Conservation (phyloP, 2,113 vertebrate species). For the Esox niger region DNA sequence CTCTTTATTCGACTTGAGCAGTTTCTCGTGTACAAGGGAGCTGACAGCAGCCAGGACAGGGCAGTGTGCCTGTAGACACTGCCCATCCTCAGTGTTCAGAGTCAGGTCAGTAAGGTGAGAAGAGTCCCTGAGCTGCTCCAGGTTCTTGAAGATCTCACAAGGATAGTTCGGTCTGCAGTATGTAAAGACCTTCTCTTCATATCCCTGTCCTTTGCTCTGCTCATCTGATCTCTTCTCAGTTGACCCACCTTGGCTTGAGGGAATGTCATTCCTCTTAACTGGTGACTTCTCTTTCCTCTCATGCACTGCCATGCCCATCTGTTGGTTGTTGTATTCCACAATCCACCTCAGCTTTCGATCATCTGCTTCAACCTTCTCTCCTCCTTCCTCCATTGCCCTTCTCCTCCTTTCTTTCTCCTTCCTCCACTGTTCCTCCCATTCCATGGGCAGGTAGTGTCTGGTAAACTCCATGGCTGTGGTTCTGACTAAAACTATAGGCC, state of each 20-base stretch:
- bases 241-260: not conserved
- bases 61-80: conserved; percentile 52
- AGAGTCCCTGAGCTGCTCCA: conserved; percentile 60
- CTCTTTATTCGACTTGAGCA: conserved; percentile 15
- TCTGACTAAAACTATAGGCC: not conserved
- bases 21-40: conserved; percentile 47
- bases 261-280: not conserved
- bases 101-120: conserved; percentile 63
- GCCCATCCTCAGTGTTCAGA: conserved; percentile 40
- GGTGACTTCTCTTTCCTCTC: conserved; percentile 1
- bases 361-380: conserved; percentile 56
- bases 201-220: not conserved
- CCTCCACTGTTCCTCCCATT: conserved; percentile 72
- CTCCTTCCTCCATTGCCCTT: conserved; percentile 58
- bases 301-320: conserved; percentile 45
- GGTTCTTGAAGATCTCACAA: conserved; percentile 52
- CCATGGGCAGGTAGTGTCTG: conserved; percentile 45
- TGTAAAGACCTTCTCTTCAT: not conserved
- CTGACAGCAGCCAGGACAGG: conserved; percentile 70
- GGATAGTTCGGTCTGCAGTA: conserved; percentile 45
- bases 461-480: conserved; percentile 60
- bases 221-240: not conserved
- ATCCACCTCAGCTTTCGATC: conserved; percentile 60
- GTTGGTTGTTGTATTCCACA: conserved; percentile 64
- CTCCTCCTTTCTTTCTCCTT: conserved; percentile 67